Conservation (phyloP, 2,797 vertebrate genomes). For the Pseudochirops corinnae region DNA sequence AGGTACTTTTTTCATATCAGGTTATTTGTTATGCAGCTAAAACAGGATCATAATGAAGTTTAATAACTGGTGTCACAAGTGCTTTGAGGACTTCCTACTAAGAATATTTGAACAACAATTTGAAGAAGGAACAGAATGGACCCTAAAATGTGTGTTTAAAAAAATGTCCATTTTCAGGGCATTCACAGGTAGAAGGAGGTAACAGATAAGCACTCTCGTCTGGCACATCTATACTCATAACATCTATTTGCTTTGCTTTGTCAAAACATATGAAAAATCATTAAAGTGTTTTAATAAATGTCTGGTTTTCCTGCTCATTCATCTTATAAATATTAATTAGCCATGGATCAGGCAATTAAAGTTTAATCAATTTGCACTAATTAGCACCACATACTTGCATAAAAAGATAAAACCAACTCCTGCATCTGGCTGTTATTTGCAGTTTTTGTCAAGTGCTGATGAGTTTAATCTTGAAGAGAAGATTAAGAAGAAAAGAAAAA, state of each 20-base stretch:
- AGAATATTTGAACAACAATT: slow-evolving; percentile 56
- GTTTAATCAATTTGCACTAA: slow-evolving; percentile 92
- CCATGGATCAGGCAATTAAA: slow-evolving; percentile 91
- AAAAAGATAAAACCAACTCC: slow-evolving; percentile 90
- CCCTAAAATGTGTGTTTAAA: slow-evolving; percentile 43
- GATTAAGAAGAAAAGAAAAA: slow-evolving; percentile 89
- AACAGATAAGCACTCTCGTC: slow-evolving; percentile 83
- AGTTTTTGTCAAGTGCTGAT: slow-evolving; percentile 92
- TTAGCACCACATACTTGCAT: slow-evolving; percentile 91
- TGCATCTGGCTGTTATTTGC: slow-evolving; percentile 91
- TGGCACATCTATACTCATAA: slow-evolving; percentile 86
- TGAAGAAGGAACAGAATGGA: slow-evolving; percentile 8
- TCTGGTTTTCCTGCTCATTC: slow-evolving; percentile 90
- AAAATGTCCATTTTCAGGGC: slow-evolving; percentile 74
- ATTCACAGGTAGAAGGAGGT: slow-evolving; percentile 73
- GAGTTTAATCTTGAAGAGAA: slow-evolving; percentile 90
- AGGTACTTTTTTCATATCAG: neutral
- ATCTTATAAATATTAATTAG: slow-evolving; percentile 92
- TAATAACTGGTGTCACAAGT: slow-evolving; percentile 28
- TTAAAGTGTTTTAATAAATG: slow-evolving; percentile 92
- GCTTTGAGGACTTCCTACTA: slow-evolving; percentile 15
- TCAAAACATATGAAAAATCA: slow-evolving; percentile 91
- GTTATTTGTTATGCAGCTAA: neutral
- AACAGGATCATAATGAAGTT: neutral
- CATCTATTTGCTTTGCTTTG: slow-evolving; percentile 89